Base-by-base conservation (phyloP, 2,888 invertebrate genomes). In the Ophion costatus region DNA sequence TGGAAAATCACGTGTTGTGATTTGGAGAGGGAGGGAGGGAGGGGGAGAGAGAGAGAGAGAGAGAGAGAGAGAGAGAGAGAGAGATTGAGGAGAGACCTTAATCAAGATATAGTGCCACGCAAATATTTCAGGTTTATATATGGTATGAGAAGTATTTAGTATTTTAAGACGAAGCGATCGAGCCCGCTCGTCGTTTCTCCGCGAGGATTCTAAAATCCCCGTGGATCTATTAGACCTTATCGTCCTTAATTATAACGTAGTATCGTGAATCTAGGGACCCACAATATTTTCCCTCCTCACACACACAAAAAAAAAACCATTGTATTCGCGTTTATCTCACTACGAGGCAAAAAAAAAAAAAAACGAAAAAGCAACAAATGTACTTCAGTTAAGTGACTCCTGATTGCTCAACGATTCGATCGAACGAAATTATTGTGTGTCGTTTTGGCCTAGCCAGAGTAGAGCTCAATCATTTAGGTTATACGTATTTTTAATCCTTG, bases 181-280 rank as follows among this genome's bases (percentile, higher is more conserved):
- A 85, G 80, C 70, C 79, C 71, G 64, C 79, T 81, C 82, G 78
- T 20, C 20, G 20, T 9, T 20, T 83, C 79, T 83, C 79, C 83
- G 64, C 73, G 83, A 69, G 86, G 87, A 83, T 87, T 89, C 71
- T 86, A 73, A 81, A 69, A 66, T 87, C 87, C 86, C 80, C 78
- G 78, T 84, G 83, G 86, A 87, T 87, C 87, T 88, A 88, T 89
- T 88, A 84, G 82, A 82, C 87, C 86, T 88, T 80, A 88, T 87
- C 87, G 66, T 87, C 77, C 63, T 84, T 84, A 86, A 87, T 59
- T 82, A 74, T 45, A 78, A 71, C 80, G 84, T 90, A 90, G 85
- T 51, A 75, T 88, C 85, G 84, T 89, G 87, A 88, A 87, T 86
- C 75, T 90, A 88, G 88, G 88, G 87, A 87, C 83, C 82, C 80